Conservation (phyloP, 2,797 vertebrate genomes). For the Linurgus olivaceus region DNA sequence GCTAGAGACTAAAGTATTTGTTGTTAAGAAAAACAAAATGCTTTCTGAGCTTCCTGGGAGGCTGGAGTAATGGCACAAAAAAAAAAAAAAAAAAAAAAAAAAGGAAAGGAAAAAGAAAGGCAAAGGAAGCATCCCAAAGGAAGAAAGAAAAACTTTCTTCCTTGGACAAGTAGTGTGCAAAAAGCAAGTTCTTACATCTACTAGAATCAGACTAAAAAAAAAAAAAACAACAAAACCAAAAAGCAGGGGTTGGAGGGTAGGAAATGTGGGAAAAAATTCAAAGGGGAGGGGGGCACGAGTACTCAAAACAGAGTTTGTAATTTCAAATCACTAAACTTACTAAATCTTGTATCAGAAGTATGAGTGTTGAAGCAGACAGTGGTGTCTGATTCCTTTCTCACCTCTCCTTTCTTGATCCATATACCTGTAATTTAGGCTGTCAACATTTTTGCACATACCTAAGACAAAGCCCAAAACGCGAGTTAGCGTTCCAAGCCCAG, state of each 20-base stretch:
- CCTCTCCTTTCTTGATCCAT: not conserved
- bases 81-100: not conserved
- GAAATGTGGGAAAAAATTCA: not conserved
- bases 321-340: not conserved
- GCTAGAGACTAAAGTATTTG: not conserved
- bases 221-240: not conserved
- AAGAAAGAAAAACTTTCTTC: not conserved
- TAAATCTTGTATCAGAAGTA: not conserved
- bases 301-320: not conserved
- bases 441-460: not conserved
- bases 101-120: not conserved
- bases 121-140: not conserved
- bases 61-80: not conserved
- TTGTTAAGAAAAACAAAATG: not conserved
- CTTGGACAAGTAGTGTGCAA: not conserved
- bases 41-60: not conserved
- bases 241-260: rapidly evolving
- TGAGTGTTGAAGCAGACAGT: not conserved
- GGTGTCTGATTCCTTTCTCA: not conserved
- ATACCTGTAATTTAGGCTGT: not conserved
- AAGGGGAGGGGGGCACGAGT: rapidly evolving
- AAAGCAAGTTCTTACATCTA: not conserved
- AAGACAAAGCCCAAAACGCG: not conserved
- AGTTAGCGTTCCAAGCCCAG: not conserved
- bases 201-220: not conserved